Conservation (phyloP, 2,888 invertebrate species). For the Clunio marinus region DNA sequence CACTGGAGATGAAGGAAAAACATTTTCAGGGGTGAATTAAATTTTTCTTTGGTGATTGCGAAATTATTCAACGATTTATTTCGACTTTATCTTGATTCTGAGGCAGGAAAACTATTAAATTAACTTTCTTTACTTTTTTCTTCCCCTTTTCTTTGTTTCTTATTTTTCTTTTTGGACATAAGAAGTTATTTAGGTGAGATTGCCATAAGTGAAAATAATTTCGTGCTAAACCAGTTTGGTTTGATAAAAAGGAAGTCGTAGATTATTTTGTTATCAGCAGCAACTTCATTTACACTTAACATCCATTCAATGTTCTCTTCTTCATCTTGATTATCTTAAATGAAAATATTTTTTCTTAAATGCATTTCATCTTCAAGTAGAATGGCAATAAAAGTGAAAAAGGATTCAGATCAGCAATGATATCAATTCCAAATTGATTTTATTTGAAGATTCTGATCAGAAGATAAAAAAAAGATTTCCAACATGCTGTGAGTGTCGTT, state of each 20-base stretch:
- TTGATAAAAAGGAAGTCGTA: neutral
- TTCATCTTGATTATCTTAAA: too few relatives aligned
- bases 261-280: neutral
- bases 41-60: conserved; percentile 27
- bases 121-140: neutral
- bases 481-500: too few relatives aligned
- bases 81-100: conserved; percentile 28
- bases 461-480: too few relatives aligned
- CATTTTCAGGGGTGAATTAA: conserved; percentile 40
- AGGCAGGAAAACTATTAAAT: neutral
- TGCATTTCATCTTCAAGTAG: too few relatives aligned
- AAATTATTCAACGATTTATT: conserved; percentile 36
- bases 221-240: too few relatives aligned
- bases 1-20: conserved; percentile 4
- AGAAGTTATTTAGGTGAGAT: too few relatives aligned
- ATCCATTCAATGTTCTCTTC: neutral
- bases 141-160: too few relatives aligned
- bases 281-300: neutral
- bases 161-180: neutral
- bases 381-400: too few relatives aligned
- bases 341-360: too few relatives aligned
- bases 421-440: neutral
- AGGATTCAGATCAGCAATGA: too few relatives aligned
- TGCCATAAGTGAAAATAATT: too few relatives aligned
- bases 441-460: too few relatives aligned